Percentiles rank a stretch among this genome's conserved stretches.
phyloP scores from a whole-genome alignment of 2,113 vertebrate species.

The Conger conger region DNA sequence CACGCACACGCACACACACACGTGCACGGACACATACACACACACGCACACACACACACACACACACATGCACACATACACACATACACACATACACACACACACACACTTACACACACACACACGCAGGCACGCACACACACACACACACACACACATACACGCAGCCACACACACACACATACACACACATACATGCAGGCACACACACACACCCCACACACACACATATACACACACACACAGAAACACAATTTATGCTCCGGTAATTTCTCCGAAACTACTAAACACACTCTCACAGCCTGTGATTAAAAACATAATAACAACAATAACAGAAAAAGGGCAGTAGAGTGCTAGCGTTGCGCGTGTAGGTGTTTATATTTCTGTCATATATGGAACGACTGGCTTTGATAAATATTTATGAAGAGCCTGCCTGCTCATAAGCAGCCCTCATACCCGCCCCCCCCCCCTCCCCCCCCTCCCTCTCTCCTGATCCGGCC shows the following conservation, averaged over 20 bases:
- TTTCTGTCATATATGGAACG: slow-evolving; percentile 5
- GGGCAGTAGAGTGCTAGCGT: slow-evolving; percentile 31
- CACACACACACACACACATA: slow-evolving; percentile 10
- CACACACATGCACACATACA: slow-evolving; percentile 7
- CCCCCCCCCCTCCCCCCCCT: not conserved
- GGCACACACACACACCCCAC: slow-evolving; percentile 28
- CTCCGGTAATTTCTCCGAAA: no score
- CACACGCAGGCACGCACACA: not conserved
- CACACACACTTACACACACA: slow-evolving; percentile 56
- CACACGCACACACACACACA: not conserved
- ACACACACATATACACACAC: slow-evolving; percentile 1
- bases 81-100: slow-evolving; percentile 32
- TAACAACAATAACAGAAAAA: slow-evolving; percentile 26
- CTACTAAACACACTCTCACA: slow-evolving; percentile 39
- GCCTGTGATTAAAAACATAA: slow-evolving; percentile 64
- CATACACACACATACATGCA: slow-evolving; percentile 50
- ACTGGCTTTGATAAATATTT: slow-evolving; percentile 37
- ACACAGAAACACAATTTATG: not conserved
- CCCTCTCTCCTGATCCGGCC: slow-evolving; percentile 48
- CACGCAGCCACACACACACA: slow-evolving; percentile 29
- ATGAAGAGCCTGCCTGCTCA: slow-evolving; percentile 33
- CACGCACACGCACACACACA: no score
- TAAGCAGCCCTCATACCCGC: slow-evolving; percentile 16
- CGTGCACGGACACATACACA: slow-evolving; percentile 3
- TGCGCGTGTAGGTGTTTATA: slow-evolving; percentile 40